phyloP scores from a whole-genome alignment of 2,113 vertebrate genomes.

The Peromyscus leucopus region DNA sequence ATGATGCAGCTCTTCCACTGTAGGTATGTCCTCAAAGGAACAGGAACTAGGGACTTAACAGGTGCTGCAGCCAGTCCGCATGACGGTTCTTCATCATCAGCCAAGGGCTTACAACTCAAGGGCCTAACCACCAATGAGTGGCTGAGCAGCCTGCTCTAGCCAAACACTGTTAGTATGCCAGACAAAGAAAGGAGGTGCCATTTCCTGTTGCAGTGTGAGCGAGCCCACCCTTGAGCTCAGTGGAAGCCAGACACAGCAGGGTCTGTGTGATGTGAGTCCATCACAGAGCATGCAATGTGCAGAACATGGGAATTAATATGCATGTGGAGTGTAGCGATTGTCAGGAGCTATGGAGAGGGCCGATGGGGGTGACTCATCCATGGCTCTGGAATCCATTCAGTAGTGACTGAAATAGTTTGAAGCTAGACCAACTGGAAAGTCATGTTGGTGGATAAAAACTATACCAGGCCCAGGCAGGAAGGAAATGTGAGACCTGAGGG shows the following conservation, averaged over 20 bases:
- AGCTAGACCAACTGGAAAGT: not conserved
- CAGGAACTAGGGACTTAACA: not conserved
- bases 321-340: rapidly evolving
- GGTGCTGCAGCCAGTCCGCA: not conserved
- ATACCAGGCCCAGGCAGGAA: not conserved
- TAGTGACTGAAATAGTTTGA: not conserved
- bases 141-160: not conserved
- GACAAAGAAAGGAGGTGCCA: not conserved
- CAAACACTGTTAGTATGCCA: not conserved
- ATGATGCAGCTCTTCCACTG: not conserved
- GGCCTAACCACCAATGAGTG: not conserved
- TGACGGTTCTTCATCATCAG: not conserved
- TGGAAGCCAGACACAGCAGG: not conserved
- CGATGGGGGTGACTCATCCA: not conserved
- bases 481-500: too few species aligned
- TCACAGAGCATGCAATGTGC: not conserved
- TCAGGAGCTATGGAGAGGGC: rapidly evolving
- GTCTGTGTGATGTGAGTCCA: not conserved
- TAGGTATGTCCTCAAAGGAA: not conserved
- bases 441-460: not conserved
- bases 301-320: too few species aligned
- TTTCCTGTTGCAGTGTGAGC: not conserved
- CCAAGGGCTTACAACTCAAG: not conserved
- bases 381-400: rapidly evolving
- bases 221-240: too few species aligned